phyloP scores from a whole-genome alignment of 2,797 vertebrate genomes.

The Cynopterus sphinx region DNA sequence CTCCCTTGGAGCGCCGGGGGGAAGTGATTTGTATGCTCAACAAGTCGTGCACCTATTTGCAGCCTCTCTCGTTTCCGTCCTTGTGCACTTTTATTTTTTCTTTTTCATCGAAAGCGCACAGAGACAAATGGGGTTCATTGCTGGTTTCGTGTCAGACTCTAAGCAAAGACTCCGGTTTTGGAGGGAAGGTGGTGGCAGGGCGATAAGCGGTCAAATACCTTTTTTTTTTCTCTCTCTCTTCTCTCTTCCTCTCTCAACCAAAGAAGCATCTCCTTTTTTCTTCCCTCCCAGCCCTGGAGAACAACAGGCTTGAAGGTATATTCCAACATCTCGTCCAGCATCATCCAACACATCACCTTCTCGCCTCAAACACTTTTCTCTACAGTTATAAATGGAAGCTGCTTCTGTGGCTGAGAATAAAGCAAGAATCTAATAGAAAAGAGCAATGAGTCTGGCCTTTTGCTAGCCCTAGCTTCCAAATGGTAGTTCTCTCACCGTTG shows the following conservation, averaged over 20 bases:
- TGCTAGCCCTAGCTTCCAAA: neutral
- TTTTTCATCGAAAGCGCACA: constrained; percentile 54
- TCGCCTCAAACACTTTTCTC: neutral
- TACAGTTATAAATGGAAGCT: neutral
- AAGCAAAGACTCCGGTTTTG: constrained; percentile 38
- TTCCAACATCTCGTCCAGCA: neutral
- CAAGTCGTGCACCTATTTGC: constrained; percentile 78
- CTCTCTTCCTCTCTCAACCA: neutral
- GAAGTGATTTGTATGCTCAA: constrained; percentile 77
- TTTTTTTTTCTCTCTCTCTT: neutral
- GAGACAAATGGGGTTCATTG: neutral
- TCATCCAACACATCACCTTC: neutral
- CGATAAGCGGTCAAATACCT: constrained; percentile 60
- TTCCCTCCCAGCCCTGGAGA: neutral
- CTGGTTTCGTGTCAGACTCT: constrained; percentile 15
- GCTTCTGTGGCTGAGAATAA: neutral
- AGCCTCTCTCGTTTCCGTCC: constrained; percentile 62
- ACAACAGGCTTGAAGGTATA: neutral
- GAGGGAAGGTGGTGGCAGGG: neutral
- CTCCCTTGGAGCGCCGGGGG: constrained; percentile 43
- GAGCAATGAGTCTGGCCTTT: neutral
- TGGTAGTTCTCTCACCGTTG: neutral
- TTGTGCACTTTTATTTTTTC: neutral
- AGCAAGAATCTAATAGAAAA: neutral
- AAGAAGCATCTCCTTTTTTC: neutral